phyloP scores from a whole-genome alignment of 2,888 invertebrate species.

The Micoletzkya japonica region DNA sequence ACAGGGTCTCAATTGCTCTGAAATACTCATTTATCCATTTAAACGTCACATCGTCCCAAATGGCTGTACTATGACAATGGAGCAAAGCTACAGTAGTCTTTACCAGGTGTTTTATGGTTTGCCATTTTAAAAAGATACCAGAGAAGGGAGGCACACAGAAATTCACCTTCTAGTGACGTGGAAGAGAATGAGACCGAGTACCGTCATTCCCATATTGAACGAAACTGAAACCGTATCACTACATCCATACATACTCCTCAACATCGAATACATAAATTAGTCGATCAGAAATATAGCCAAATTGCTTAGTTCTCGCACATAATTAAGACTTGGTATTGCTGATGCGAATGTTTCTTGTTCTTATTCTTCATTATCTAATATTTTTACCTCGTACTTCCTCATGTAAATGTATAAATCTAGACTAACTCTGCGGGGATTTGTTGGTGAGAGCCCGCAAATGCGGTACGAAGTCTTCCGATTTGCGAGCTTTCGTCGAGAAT shows the following conservation, averaged over 20 bases:
- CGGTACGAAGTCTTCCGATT: slow-evolving; percentile 20
- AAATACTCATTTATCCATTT: slow-evolving; percentile 65
- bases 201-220: slow-evolving; percentile 32
- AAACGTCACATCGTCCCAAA: not conserved
- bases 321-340: too few relatives aligned
- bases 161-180: slow-evolving; percentile 37
- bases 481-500: slow-evolving; percentile 13
- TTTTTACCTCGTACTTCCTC: too few relatives aligned
- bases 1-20: slow-evolving; percentile 81
- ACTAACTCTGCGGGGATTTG: slow-evolving; percentile 25
- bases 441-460: slow-evolving; percentile 11
- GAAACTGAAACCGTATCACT: slow-evolving; percentile 37
- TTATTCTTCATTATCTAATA: too few relatives aligned
- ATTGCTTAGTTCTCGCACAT: too few relatives aligned
- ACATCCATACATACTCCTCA: too few relatives aligned
- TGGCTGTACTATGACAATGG: too few relatives aligned
- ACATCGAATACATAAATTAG: too few relatives aligned
- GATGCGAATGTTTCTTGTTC: too few relatives aligned
- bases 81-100: not conserved
- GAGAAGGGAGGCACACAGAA: not conserved
- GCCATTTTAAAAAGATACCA: not conserved
- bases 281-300: too few relatives aligned
- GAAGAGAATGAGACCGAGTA: slow-evolving; percentile 64
- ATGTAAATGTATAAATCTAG: too few relatives aligned
- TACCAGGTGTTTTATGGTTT: not conserved